Conservation (phyloP, 2,113 vertebrate species). For the Oxygymnocypris stewartii region DNA sequence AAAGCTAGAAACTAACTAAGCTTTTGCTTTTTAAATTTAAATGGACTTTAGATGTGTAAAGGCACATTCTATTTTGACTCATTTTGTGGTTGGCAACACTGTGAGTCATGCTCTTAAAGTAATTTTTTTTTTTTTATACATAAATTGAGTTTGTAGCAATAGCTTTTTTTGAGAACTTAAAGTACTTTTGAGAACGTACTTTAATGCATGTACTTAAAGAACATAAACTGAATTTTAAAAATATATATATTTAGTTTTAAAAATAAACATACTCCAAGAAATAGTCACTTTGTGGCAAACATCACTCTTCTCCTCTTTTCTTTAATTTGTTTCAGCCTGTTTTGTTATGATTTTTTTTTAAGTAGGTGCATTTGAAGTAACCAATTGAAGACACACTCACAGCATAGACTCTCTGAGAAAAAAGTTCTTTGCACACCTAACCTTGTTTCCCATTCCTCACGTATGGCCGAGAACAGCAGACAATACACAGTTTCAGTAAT, state of each 20-base stretch:
- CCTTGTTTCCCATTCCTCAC: not conserved
- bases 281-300: not conserved
- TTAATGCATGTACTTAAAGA: not conserved
- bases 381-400: slow-evolving; percentile 15
- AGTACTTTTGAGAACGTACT: not conserved
- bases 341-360: not conserved
- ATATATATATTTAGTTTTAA: not conserved
- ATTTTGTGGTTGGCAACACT: too few species aligned
- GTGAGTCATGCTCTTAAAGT: too few species aligned
- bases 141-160: too few species aligned
- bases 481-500: slow-evolving; percentile 29
- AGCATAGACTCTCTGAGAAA: not conserved
- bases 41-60: too few species aligned
- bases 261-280: not conserved
- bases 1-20: too few species aligned
- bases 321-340: not conserved
- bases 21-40: too few species aligned
- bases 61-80: too few species aligned
- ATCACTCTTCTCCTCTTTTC: not conserved
- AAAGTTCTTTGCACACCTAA: not conserved
- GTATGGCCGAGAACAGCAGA: slow-evolving; percentile 31
- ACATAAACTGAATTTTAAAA: not conserved
- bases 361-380: slow-evolving; percentile 17
- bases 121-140: too few species aligned
- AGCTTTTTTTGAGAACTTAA: too few species aligned